These are phyloP conservation scores for Rana temporaria DNA, from an alignment of 2,113 vertebrate genomes.

Conservation along the genomic window DNA sequence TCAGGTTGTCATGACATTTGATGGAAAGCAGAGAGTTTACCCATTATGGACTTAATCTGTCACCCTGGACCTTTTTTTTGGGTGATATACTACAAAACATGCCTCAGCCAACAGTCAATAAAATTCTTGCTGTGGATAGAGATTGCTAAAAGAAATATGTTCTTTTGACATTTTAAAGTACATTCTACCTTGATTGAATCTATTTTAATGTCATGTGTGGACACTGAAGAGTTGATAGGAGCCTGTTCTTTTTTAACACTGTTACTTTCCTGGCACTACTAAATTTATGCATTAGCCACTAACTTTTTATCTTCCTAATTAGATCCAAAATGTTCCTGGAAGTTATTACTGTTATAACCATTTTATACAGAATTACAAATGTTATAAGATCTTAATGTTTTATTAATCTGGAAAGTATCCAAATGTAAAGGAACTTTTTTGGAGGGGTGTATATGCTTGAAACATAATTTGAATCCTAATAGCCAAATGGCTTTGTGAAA, in stretches of 20 bases:
- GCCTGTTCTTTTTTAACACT: constrained; percentile 10
- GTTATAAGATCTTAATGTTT: constrained; percentile 23
- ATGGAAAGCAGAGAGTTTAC: constrained; percentile 53
- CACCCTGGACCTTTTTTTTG: constrained; percentile 54
- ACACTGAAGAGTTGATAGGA: constrained; percentile 42
- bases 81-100: constrained; percentile 53
- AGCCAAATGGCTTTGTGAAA: too few species aligned
- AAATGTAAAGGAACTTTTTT: constrained; percentile 2
- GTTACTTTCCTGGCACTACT: constrained; percentile 12
- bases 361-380: constrained; percentile 28
- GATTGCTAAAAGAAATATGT: constrained; percentile 53
- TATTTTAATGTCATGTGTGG: constrained; percentile 53
- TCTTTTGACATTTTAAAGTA: constrained; percentile 56
- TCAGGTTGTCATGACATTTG: constrained; percentile 43
- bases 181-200: constrained; percentile 56
- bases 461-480: too few species aligned
- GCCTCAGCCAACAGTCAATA: constrained; percentile 54
- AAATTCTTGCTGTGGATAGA: constrained; percentile 42
- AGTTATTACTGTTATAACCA: constrained; percentile 23
- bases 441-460: neutral
- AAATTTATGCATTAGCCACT: constrained; percentile 27
- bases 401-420: constrained; percentile 31
- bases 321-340: constrained; percentile 36
- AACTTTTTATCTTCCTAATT: constrained; percentile 42
- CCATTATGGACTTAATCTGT: constrained; percentile 56